Evolutionary conservation across 2,888 invertebrate species (phyloP), one percentile per base, ranked within the genome.

Genomic region (Euproctis similis): DNA sequence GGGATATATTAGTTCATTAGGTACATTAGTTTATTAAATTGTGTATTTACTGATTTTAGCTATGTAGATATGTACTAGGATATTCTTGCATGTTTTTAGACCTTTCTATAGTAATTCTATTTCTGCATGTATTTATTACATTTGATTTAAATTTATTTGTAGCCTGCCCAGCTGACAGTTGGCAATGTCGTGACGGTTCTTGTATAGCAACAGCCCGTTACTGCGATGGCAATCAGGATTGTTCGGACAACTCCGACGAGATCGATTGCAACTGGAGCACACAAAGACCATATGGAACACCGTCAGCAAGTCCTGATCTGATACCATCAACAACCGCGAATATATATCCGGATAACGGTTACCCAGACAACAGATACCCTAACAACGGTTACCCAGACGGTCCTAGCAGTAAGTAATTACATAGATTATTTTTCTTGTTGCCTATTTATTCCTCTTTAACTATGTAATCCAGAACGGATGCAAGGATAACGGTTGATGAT

Each of bases 221-320:
- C 35, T 95, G 95, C 63, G 89, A 94, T 57, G 87, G 89, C 2
- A 47, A 51, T 1, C 20, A 28, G 0, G 88, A 94, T 46, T 94
- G 94, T 53, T 59, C 71, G 4, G 90, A 91, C 53, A 86, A 86
- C 3, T 87, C 87, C 11, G 94, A 94, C 58, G 94, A 94, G 63
- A 48, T 50, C 10, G 73, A 85, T 42, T 92, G 92, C 57, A 14
- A 2, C 4, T 14, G 9, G 9, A 12, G 26, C 4, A 34, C 34
- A 8, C 20, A 20, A 4, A 18, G 24, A 1, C 3, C 24, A 8
- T 28, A 12, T 7, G 12, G 23, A 1, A 3, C 12, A 4, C 18
- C 28, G 5, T n/a, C n/a, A n/a, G n/a, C n/a, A n/a, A 18, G 23
- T 17, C 23, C 28, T 12, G 12, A 18, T 12, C 8, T 16, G 8